phyloP scores from a whole-genome alignment of 1,140 invertebrate species.

The Nasonia giraulti region DNA sequence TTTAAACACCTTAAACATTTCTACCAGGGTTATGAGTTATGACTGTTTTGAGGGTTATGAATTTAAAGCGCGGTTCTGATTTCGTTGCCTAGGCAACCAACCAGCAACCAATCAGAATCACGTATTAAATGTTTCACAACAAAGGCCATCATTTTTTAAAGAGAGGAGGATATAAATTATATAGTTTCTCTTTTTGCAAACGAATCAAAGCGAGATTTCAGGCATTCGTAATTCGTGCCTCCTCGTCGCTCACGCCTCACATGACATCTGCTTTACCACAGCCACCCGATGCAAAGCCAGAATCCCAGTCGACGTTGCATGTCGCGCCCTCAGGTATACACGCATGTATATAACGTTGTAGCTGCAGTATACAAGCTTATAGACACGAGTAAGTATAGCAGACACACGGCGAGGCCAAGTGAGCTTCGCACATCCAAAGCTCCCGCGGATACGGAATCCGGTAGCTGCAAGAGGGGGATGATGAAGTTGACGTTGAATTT shows the following conservation, averaged over 20 bases:
- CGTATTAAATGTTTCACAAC: too few relatives aligned
- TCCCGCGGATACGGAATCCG: not conserved
- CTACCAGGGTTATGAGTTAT: too few relatives aligned
- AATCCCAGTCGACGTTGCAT: not conserved
- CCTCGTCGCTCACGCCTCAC: not conserved
- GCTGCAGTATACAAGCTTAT: not conserved
- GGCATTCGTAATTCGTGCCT: not conserved
- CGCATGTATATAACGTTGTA: not conserved
- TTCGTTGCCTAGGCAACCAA: too few relatives aligned
- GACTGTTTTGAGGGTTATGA: too few relatives aligned
- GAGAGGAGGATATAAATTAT: too few relatives aligned
- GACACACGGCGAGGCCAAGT: not conserved
- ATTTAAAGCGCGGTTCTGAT: too few relatives aligned
- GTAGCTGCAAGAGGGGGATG: not conserved
- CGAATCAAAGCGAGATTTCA: too few relatives aligned
- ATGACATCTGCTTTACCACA: not conserved
- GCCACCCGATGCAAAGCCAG: not conserved
- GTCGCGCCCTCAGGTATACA: too few relatives aligned
- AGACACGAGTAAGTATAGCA: not conserved
- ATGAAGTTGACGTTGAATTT: conserved; percentile 20
- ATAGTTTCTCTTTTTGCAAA: too few relatives aligned
- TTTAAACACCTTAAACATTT: too few relatives aligned
- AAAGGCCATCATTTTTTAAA: too few relatives aligned
- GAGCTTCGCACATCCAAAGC: not conserved
- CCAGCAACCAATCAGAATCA: too few relatives aligned